Percentiles rank a stretch among this genome's conserved stretches.
Evolutionary conservation across 2,113 vertebrate species (phyloP).

Genomic region (Neolamprologus modestus): DNA sequence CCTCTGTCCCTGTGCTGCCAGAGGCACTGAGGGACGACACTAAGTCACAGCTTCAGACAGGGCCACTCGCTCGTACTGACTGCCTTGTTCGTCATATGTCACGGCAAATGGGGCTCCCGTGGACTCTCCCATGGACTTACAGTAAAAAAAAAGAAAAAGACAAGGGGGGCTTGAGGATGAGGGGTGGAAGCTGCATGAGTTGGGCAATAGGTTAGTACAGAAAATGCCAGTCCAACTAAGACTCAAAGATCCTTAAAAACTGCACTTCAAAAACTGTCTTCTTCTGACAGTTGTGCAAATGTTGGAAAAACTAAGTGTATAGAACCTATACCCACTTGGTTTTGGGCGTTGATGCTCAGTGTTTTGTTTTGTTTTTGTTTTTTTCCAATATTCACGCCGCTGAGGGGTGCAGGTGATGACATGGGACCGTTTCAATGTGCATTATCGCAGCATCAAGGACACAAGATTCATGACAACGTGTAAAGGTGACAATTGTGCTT

Average conservation of each 20-base stretch:
- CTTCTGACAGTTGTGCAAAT: background rate
- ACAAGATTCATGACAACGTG: constrained; percentile 47
- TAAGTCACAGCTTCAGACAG: constrained; percentile 70
- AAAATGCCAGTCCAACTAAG: background rate
- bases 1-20: constrained; percentile 63
- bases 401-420: constrained; percentile 30
- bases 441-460: constrained; percentile 47
- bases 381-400: background rate
- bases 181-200: constrained; percentile 6
- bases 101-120: constrained; percentile 61
- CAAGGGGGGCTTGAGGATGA: constrained; percentile 15
- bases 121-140: constrained; percentile 45
- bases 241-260: constrained; percentile 13
- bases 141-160: constrained; percentile 17
- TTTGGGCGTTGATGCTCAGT: background rate
- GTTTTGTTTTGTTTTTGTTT: background rate
- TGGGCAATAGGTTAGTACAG: background rate
- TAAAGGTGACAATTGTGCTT: constrained; percentile 58
- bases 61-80: constrained; percentile 57
- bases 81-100: constrained; percentile 61
- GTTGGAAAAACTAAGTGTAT: background rate
- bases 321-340: background rate
- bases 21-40: constrained; percentile 67
- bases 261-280: background rate
- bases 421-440: constrained; percentile 24